Conservation (phyloP, 1,140 invertebrate genomes). For the Liolophura sinensis region DNA sequence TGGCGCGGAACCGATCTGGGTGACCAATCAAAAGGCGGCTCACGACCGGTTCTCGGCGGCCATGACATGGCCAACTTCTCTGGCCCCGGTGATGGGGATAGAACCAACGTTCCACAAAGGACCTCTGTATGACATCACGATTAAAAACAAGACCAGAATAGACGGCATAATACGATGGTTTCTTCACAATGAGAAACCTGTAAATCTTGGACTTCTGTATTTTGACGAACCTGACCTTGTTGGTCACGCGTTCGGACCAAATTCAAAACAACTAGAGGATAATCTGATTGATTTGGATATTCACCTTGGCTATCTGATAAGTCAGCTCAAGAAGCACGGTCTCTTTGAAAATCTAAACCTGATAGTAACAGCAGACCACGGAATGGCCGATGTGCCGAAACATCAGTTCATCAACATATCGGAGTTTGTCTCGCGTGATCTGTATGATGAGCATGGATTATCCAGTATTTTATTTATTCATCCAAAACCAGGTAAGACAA, state of each 20-base stretch:
- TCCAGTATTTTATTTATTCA: too few species aligned
- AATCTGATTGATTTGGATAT: slow-evolving; percentile 21
- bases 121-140: too few species aligned
- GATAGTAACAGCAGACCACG: slow-evolving; percentile 74
- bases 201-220: slow-evolving; percentile 68
- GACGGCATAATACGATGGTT: slow-evolving; percentile 73
- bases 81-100: slow-evolving; percentile 14
- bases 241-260: slow-evolving; percentile 57
- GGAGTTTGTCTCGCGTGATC: slow-evolving; percentile 52
- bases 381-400: slow-evolving; percentile 64
- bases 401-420: slow-evolving; percentile 65
- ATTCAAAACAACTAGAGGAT: slow-evolving; percentile 30
- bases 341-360: slow-evolving; percentile 67
- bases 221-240: slow-evolving; percentile 73
- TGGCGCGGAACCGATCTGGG: slow-evolving; percentile 47
- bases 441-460: too few species aligned
- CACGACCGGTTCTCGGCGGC: slow-evolving; percentile 17
- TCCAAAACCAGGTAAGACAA: too few species aligned
- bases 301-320: slow-evolving; percentile 33
- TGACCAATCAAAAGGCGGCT: slow-evolving; percentile 33
- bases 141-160: slow-evolving; percentile 62
- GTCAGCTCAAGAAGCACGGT: slow-evolving; percentile 23
- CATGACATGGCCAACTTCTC: slow-evolving; percentile 21
- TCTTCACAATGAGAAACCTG: slow-evolving; percentile 49
- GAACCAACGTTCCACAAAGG: slow-evolving; percentile 17